A percentile compares a stretch with the other conserved stretches of the same genome.
phyloP scores from a whole-genome alignment of 1,140 invertebrate species.

The Drosophila sp. region DNA sequence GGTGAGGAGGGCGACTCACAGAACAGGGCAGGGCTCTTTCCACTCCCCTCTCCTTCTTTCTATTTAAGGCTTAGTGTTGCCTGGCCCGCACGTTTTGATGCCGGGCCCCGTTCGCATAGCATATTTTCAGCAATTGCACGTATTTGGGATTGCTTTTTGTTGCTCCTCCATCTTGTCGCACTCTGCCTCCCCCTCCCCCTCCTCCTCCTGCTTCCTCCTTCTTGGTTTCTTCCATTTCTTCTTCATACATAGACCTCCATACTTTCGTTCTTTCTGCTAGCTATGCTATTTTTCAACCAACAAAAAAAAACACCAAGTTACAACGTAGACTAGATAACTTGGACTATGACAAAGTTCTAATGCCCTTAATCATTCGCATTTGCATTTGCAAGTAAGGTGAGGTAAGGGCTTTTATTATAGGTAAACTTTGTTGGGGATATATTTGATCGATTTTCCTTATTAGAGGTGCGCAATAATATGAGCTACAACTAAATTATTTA shows the following conservation, averaged over 20 bases:
- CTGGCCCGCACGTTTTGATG: constrained; percentile 55
- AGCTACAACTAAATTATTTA: too few species aligned
- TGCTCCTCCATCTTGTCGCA: neutral
- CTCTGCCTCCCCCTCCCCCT: neutral
- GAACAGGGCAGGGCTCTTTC: neutral
- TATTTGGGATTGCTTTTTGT: constrained; percentile 63
- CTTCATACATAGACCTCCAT: neutral
- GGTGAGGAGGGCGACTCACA: neutral
- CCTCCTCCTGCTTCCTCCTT: neutral
- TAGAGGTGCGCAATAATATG: too few species aligned
- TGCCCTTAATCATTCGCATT: constrained; percentile 7
- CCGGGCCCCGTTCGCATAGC: constrained; percentile 43
- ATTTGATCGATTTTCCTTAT: too few species aligned
- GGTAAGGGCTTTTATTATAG: too few species aligned
- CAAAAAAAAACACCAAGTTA: neutral
- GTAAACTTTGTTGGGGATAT: too few species aligned
- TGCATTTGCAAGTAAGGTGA: too few species aligned
- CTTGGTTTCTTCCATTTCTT: constrained; percentile 12
- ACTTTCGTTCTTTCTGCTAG: constrained; percentile 30
- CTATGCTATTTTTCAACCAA: constrained; percentile 34
- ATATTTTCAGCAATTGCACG: constrained; percentile 76
- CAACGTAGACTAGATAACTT: neutral
- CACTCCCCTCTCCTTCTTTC: constrained; percentile 10
- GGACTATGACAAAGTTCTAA: constrained; percentile 12
- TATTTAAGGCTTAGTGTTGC: constrained; percentile 63